Evolutionary conservation across 2,797 vertebrate genomes (phyloP).

Genomic region (Capromys pilorides): DNA sequence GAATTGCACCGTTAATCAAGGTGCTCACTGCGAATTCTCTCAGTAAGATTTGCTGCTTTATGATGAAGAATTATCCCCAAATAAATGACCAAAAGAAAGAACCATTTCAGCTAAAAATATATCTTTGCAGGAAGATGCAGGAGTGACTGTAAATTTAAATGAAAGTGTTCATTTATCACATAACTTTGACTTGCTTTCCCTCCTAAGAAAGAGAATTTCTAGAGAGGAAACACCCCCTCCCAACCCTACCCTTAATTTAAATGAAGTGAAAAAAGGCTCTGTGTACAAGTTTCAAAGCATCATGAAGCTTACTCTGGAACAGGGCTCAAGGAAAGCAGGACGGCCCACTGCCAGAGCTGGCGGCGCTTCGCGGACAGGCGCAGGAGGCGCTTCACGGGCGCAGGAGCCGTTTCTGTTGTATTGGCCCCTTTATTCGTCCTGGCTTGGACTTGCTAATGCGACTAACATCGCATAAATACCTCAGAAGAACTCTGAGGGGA

Average conservation of each 20-base stretch:
- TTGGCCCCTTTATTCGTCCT: neutral
- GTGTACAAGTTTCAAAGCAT: neutral
- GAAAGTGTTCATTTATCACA: constrained; percentile 32
- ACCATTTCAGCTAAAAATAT: constrained; percentile 30
- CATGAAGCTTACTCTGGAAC: neutral
- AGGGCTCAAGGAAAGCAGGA: neutral
- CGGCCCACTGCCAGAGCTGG: neutral
- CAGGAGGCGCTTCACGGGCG: neutral
- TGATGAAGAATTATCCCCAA: neutral
- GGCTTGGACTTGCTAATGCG: neutral
- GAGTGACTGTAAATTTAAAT: constrained; percentile 32
- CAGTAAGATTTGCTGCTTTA: neutral
- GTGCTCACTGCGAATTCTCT: neutral
- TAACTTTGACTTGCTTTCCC: constrained; percentile 11
- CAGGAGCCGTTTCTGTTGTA: neutral
- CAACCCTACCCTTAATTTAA: neutral
- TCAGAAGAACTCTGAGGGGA: neutral
- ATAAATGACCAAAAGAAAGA: constrained; percentile 27
- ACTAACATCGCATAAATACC: neutral
- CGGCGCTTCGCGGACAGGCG: neutral
- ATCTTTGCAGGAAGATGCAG: neutral
- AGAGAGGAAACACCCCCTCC: neutral
- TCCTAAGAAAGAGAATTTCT: constrained; percentile 44
- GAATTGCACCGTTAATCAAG: neutral
- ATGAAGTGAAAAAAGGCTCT: neutral